Evolutionary conservation across 2,797 vertebrate genomes (phyloP).

Genomic region (Brachyrhaphis roseni): DNA sequence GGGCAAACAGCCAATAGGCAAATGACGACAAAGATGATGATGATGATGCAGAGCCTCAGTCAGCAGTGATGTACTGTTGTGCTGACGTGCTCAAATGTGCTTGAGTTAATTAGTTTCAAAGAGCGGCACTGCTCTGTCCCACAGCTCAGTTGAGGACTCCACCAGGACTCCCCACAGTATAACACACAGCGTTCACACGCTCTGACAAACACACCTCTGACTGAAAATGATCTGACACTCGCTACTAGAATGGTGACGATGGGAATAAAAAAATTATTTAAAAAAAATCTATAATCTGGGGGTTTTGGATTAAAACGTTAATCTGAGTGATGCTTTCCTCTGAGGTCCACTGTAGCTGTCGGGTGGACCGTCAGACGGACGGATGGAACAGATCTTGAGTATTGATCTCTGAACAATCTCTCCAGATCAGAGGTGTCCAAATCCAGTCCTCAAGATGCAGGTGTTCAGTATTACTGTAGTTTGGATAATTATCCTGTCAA

Average conservation of each 20-base stretch:
- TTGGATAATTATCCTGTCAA: background rate
- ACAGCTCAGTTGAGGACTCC: constrained; percentile 29
- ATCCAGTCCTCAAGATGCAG: background rate
- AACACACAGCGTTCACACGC: constrained; percentile 25
- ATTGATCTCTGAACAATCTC: background rate
- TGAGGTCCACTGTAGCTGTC: constrained; percentile 65
- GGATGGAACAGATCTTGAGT: background rate
- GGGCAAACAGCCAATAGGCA: constrained; percentile 66
- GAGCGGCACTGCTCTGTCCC: constrained; percentile 42
- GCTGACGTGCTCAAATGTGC: constrained; percentile 72
- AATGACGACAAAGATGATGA: constrained; percentile 58
- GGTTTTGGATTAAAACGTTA: constrained; percentile 81
- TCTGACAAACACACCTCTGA: constrained; percentile 40
- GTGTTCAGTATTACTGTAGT: background rate
- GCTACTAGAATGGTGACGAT: constrained; percentile 59
- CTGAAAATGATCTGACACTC: constrained; percentile 54
- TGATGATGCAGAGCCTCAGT: constrained; percentile 59
- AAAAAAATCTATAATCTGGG: constrained; percentile 76
- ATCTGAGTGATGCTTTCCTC: constrained; percentile 77
- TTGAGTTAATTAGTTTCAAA: constrained; percentile 74
- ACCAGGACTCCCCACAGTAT: constrained; percentile 21
- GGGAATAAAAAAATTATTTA: constrained; percentile 59
- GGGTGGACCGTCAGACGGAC: constrained; percentile 4
- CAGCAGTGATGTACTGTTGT: constrained; percentile 64
- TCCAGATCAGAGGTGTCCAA: background rate